Percentiles rank a stretch among this genome's conserved stretches.
Conservation (phyloP, 2,113 vertebrate species). For the Synodontis membranacea region DNA sequence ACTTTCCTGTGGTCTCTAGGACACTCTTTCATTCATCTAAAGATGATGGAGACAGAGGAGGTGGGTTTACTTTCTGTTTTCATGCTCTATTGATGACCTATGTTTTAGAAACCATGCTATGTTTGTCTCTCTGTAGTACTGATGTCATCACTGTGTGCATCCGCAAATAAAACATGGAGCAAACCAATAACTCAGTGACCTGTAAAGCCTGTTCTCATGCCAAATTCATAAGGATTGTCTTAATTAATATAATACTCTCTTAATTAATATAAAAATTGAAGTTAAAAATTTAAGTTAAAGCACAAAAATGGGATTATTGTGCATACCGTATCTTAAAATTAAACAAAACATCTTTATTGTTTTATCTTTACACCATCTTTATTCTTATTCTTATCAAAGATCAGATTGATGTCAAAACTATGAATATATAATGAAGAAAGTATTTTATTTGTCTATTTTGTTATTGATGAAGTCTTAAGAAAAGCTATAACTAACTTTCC, state of each 20-base stretch:
- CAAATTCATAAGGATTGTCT: neutral
- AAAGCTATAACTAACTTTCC: neutral
- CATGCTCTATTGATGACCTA: constrained; percentile 25
- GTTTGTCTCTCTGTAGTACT: constrained; percentile 11
- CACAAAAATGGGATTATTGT: neutral
- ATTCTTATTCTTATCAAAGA: neutral
- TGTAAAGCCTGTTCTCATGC: neutral
- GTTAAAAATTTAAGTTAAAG: too few species aligned
- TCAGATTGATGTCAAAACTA: neutral
- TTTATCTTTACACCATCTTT: neutral
- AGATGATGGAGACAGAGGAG: neutral
- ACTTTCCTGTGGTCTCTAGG: constrained; percentile 25
- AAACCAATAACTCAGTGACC: neutral
- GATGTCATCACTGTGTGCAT: neutral
- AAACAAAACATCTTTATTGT: neutral
- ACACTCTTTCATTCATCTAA: constrained; percentile 25
- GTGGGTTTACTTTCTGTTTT: constrained; percentile 21
- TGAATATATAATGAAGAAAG: neutral
- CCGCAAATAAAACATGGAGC: neutral
- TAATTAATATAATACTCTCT: too few species aligned
- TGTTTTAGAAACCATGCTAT: constrained; percentile 19
- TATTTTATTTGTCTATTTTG: neutral
- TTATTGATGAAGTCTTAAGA: neutral
- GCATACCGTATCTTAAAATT: neutral
- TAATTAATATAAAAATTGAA: too few species aligned